These are phyloP conservation scores for Mythimna vitellina DNA, from an alignment of 2,888 invertebrate genomes.

Conservation along the genomic window DNA sequence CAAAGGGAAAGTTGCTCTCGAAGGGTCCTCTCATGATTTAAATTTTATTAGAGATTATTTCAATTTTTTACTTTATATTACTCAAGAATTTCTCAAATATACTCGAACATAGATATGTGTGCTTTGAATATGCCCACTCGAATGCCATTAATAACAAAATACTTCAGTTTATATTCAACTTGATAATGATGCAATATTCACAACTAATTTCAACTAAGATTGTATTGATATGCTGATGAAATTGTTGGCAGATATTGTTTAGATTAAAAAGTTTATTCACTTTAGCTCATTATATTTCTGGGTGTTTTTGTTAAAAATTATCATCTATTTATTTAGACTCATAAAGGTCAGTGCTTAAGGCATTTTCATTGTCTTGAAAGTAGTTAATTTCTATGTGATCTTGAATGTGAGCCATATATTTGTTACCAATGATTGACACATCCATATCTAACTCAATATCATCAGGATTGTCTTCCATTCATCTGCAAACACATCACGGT, in stretches of 20 bases:
- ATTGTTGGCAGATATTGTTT: not conserved
- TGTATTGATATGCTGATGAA: slow-evolving; percentile 20
- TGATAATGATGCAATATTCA: slow-evolving; percentile 27
- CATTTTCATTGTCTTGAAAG: not conserved
- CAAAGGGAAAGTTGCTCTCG: slow-evolving; percentile 11
- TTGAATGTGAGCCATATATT: not conserved
- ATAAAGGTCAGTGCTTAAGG: no score
- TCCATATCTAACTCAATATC: no score
- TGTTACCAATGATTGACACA: not conserved
- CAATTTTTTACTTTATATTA: not conserved
- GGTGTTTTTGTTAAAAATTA: not conserved
- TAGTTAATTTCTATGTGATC: not conserved
- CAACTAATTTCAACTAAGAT: slow-evolving; percentile 9
- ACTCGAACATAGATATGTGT: not conserved
- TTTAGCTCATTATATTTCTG: not conserved
- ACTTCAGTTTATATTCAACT: slow-evolving; percentile 12
- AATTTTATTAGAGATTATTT: not conserved
- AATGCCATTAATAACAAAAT: slow-evolving; percentile 13
- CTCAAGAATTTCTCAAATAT: not conserved
- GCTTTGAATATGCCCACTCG: slow-evolving; percentile 27
- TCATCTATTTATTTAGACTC: not conserved
- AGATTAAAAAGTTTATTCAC: not conserved
- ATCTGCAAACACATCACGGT: not conserved
- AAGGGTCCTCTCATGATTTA: slow-evolving; percentile 20
- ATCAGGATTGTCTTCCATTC: not conserved